Percentiles rank a stretch among this genome's conserved stretches.
These are phyloP conservation scores for Spisula subtruncata DNA, from an alignment of 2,888 invertebrate genomes.

Conservation along the genomic window DNA sequence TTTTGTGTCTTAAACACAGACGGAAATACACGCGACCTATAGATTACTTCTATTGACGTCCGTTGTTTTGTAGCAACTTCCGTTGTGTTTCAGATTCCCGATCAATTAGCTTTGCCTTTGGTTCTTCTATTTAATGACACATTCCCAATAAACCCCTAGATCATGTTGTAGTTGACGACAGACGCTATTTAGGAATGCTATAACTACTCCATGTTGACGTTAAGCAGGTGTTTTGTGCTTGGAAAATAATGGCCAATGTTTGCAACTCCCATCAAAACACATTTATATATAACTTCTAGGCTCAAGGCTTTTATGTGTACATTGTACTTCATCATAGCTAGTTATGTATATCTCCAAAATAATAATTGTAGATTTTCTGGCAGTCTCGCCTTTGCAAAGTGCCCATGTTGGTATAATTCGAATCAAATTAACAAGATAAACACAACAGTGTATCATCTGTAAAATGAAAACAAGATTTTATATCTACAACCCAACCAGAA, in stretches of 20 bases:
- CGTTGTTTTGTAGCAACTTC: not conserved
- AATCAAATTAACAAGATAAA: too few relatives aligned
- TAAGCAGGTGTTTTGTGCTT: conserved; percentile 5
- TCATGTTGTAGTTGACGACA: not conserved
- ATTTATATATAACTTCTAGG: too few relatives aligned
- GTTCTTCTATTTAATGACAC: not conserved
- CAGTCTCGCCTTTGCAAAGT: too few relatives aligned
- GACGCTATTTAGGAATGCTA: not conserved
- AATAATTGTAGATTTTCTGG: too few relatives aligned
- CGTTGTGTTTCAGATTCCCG: not conserved
- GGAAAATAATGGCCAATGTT: not conserved
- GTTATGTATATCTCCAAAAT: too few relatives aligned
- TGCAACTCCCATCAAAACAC: too few relatives aligned
- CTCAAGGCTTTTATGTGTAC: too few relatives aligned
- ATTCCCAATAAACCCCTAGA: not conserved
- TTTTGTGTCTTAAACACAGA: not conserved
- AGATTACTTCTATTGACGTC: not conserved
- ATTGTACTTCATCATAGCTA: too few relatives aligned
- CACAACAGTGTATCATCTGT: too few relatives aligned
- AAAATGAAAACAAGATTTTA: too few relatives aligned
- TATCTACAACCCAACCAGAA: too few relatives aligned
- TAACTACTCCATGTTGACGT: not conserved
- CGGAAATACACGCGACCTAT: not conserved
- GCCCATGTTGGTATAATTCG: too few relatives aligned
- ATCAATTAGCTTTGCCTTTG: not conserved